phyloP scores from a whole-genome alignment of 2,113 vertebrate genomes.

The Drymodes brunneopygia region DNA sequence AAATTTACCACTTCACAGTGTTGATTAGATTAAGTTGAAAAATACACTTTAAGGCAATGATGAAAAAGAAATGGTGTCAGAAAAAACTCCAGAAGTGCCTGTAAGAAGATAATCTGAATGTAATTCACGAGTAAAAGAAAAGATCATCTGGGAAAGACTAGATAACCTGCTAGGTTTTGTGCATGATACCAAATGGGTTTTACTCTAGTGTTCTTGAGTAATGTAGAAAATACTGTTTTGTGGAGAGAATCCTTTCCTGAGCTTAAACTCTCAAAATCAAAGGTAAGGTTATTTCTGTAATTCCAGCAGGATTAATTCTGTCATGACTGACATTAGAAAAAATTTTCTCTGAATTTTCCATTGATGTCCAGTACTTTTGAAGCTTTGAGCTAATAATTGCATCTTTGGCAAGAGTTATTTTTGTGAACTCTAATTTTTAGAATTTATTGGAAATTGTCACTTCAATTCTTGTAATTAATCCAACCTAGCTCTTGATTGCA shows the following conservation, averaged over 20 bases:
- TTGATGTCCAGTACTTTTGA: not conserved
- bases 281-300: not conserved
- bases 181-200: not conserved
- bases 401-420: not conserved
- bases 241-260: not conserved
- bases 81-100: not conserved
- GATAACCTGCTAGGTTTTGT: not conserved
- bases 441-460: not conserved
- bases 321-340: not conserved
- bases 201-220: not conserved
- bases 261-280: not conserved
- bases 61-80: not conserved
- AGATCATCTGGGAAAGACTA: not conserved
- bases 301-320: not conserved
- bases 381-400: not conserved
- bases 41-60: not conserved
- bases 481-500: not conserved
- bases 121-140: not conserved
- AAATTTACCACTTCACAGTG: not conserved
- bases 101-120: not conserved
- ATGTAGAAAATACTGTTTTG: not conserved
- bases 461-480: not conserved
- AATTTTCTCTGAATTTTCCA: not conserved
- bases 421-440: not conserved
- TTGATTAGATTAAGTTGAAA: not conserved